Evolutionary conservation across 2,888 invertebrate species (phyloP).

Genomic region (Campoplex capitator): DNA sequence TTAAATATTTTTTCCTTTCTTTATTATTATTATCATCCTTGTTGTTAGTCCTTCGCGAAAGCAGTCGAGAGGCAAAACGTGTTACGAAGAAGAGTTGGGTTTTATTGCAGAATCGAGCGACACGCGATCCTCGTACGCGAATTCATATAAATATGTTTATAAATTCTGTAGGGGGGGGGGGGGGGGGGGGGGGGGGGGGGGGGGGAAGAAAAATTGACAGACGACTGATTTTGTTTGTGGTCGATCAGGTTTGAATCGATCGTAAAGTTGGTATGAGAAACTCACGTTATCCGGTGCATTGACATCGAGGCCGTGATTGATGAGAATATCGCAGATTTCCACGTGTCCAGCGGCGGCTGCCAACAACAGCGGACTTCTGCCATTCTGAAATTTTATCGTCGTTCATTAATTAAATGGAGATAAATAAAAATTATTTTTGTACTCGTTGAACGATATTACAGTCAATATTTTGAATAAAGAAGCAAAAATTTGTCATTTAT

Average conservation of each 20-base stretch:
- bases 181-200: too few relatives aligned
- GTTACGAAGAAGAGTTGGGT: too few relatives aligned
- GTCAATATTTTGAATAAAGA: neutral
- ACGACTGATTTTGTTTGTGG: too few relatives aligned
- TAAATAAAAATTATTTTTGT: neutral
- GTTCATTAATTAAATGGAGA: too few relatives aligned
- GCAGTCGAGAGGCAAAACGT: conserved; percentile 56
- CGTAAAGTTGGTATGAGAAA: conserved; percentile 59
- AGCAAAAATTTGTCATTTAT: too few relatives aligned
- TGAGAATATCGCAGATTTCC: conserved; percentile 85
- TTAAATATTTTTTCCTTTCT: neutral
- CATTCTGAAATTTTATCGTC: conserved; percentile 78
- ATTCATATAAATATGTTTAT: too few relatives aligned
- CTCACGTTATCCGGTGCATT: conserved; percentile 86
- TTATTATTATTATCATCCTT: neutral
- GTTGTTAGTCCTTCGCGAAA: neutral
- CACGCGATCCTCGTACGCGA: neutral
- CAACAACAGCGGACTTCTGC: conserved; percentile 85
- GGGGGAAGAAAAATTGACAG: too few relatives aligned
- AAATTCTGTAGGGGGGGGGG: too few relatives aligned
- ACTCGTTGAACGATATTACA: neutral
- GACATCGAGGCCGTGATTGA: conserved; percentile 85
- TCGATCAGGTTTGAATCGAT: neutral
- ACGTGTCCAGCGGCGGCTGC: conserved; percentile 86
- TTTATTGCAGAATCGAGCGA: neutral